A percentile compares a stretch with the other conserved stretches of the same genome.
phyloP scores from a whole-genome alignment of 2,113 vertebrate species.

The Chrysochloris asiatica region DNA sequence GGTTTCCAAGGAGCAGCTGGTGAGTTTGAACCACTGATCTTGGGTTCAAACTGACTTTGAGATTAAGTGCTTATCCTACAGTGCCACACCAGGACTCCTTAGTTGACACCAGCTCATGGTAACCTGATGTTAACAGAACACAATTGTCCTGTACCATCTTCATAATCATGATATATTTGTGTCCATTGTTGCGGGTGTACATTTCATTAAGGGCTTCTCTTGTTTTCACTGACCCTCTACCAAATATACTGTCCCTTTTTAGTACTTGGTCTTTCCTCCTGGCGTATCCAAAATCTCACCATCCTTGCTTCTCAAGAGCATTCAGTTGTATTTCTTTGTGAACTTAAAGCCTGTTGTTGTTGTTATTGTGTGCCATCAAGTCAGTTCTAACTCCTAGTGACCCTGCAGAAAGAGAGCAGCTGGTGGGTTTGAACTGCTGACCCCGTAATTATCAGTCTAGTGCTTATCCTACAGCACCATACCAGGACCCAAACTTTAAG shows the following conservation, averaged over 20 bases:
- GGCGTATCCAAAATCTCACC: not conserved
- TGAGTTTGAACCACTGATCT: not conserved
- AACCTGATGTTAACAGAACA: not conserved
- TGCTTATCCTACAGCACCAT: too few relatives aligned
- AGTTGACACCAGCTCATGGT: not conserved
- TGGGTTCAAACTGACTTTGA: too few relatives aligned
- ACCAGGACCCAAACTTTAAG: constrained; percentile 3
- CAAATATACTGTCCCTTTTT: not conserved
- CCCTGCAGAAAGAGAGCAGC: too few relatives aligned
- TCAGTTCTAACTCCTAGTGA: too few relatives aligned
- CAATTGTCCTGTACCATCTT: not conserved
- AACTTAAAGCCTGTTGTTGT: too few relatives aligned
- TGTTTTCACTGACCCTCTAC: not conserved
- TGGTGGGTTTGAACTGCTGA: too few relatives aligned
- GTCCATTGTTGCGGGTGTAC: not conserved
- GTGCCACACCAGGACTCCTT: too few relatives aligned
- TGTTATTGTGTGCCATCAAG: too few relatives aligned
- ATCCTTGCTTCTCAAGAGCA: not conserved
- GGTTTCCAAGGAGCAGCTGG: too few relatives aligned
- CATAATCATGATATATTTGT: not conserved
- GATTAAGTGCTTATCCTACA: too few relatives aligned
- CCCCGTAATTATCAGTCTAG: too few relatives aligned
- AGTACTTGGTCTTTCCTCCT: not conserved
- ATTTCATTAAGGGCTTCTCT: not conserved
- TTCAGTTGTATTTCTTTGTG: not conserved